Conservation (phyloP, 2,888 invertebrate genomes). For the Reticulitermes lucifugus region DNA sequence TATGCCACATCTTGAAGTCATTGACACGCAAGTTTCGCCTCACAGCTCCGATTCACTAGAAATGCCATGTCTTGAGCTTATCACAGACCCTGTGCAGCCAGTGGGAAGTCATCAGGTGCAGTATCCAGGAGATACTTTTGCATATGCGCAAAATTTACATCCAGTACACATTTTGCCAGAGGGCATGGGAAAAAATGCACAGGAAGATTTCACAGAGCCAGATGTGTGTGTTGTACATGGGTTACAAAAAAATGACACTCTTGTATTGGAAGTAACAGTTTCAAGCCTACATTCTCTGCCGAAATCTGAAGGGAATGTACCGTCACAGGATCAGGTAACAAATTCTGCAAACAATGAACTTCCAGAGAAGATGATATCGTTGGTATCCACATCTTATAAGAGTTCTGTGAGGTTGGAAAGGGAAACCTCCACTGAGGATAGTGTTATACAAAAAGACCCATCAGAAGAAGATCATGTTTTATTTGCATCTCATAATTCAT, state of each 20-base stretch:
- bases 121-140: background rate
- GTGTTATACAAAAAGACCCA: background rate
- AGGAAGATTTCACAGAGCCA: background rate
- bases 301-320: background rate
- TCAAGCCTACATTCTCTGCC: background rate
- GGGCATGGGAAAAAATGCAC: background rate
- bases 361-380: background rate
- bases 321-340: background rate
- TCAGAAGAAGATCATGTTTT: background rate
- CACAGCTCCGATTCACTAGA: conserved; percentile 45
- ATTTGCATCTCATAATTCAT: background rate
- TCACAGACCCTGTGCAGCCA: conserved; percentile 9
- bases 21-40: conserved; percentile 33
- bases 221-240: background rate
- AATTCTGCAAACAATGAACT: too few species aligned
- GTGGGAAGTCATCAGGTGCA: background rate
- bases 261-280: background rate
- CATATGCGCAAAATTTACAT: background rate
- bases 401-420: background rate
- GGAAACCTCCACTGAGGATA: background rate
- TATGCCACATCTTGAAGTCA: conserved; percentile 34
- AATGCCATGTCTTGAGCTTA: conserved; percentile 50
- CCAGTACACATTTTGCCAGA: background rate
- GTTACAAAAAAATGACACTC: background rate
- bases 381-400: too few species aligned